phyloP scores from a whole-genome alignment of 2,888 invertebrate genomes.

The Acanthosoma haemorrhoidale region DNA sequence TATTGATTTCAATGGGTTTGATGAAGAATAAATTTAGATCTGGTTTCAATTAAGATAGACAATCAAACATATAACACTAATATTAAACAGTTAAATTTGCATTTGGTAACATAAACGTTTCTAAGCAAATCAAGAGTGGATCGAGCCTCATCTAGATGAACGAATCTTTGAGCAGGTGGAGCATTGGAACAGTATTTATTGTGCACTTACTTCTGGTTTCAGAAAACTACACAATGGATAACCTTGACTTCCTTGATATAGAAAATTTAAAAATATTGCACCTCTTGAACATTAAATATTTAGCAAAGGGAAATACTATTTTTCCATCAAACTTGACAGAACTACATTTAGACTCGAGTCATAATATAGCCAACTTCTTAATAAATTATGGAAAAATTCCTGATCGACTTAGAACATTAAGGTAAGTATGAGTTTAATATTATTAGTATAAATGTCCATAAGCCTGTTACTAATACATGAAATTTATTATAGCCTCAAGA shows the following conservation, averaged over 20 bases:
- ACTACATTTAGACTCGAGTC: not conserved
- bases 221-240: constrained; percentile 2
- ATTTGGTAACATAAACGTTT: no score
- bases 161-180: no score
- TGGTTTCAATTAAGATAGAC: no score
- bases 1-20: no score
- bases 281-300: not conserved
- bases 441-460: no score
- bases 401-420: not conserved
- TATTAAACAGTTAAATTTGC: no score
- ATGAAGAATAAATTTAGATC: no score
- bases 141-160: no score
- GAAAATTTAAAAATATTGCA: not conserved
- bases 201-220: not conserved
- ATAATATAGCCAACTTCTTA: not conserved
- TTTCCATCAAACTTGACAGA: not conserved
- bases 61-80: no score
- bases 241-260: not conserved
- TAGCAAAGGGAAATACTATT: not conserved
- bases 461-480: no score
- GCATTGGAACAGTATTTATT: no score
- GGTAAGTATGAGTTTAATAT: not conserved
- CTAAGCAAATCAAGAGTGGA: no score
- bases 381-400: not conserved
- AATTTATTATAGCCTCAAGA: constrained; percentile 16